phyloP scores from a whole-genome alignment of 2,113 vertebrate genomes.

The Limanda limanda region DNA sequence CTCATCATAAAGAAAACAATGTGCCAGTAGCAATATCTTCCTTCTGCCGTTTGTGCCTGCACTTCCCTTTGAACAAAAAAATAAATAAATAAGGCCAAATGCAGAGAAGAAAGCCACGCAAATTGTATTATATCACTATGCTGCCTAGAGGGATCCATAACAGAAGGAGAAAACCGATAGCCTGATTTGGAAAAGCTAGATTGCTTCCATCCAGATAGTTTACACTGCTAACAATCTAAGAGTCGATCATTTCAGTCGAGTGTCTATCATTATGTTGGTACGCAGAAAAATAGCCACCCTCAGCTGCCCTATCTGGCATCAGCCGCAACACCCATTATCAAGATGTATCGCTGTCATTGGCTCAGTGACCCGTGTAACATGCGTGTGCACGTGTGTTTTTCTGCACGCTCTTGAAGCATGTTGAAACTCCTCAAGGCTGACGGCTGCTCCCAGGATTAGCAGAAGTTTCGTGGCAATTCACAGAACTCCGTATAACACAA shows the following conservation, averaged over 20 bases:
- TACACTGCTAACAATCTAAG: slow-evolving; percentile 45
- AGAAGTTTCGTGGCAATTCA: slow-evolving; percentile 51
- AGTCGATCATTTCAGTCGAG: slow-evolving; percentile 39
- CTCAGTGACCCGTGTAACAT: slow-evolving; percentile 52
- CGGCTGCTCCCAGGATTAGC: slow-evolving; percentile 45
- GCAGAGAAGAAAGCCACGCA: slow-evolving; percentile 42
- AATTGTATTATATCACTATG: slow-evolving; percentile 57
- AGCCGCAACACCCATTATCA: slow-evolving; percentile 53
- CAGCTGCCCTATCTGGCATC: slow-evolving; percentile 36
- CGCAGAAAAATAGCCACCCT: slow-evolving; percentile 39
- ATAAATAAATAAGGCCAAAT: background rate
- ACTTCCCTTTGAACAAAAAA: slow-evolving; percentile 15
- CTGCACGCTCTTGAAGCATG: slow-evolving; percentile 3
- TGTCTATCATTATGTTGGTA: slow-evolving; percentile 44
- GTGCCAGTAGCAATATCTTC: slow-evolving; percentile 44
- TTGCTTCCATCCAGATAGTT: slow-evolving; percentile 40
- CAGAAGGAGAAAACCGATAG: slow-evolving; percentile 50
- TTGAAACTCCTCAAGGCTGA: slow-evolving; percentile 34
- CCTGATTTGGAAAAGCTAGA: slow-evolving; percentile 40
- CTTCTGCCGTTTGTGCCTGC: slow-evolving; percentile 22
- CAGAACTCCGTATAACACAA: slow-evolving; percentile 53
- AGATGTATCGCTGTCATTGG: slow-evolving; percentile 60
- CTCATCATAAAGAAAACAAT: slow-evolving; percentile 48
- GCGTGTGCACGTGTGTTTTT: slow-evolving; percentile 3
- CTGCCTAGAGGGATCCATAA: slow-evolving; percentile 53